Percentiles rank a stretch among this genome's conserved stretches.
Evolutionary conservation across 2,888 invertebrate genomes (phyloP).

Genomic region (Drosophila austrosaltans): DNA sequence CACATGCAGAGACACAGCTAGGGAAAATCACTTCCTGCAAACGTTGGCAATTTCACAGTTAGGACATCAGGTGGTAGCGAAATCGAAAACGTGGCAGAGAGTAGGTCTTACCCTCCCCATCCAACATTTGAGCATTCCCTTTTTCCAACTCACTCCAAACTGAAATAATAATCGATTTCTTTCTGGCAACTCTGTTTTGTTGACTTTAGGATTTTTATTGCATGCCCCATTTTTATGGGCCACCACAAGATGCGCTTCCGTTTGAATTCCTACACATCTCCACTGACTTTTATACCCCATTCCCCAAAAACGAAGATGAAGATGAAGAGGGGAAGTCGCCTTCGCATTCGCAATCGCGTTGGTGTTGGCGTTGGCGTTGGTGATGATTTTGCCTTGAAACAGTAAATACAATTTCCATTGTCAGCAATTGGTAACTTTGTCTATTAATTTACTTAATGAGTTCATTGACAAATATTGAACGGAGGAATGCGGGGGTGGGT

Average conservation of each 20-base stretch:
- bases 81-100: constrained; percentile 69
- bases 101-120: constrained; percentile 8
- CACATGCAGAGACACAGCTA: constrained; percentile 28
- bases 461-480: constrained; percentile 76
- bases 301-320: background rate
- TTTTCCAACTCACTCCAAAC: background rate
- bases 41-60: constrained; percentile 65
- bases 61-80: constrained; percentile 70
- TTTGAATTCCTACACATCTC: constrained; percentile 1
- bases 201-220: constrained; percentile 80
- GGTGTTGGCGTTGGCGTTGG: background rate
- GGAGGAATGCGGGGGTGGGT: constrained; percentile 1
- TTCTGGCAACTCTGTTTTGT: constrained; percentile 53
- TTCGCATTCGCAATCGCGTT: background rate
- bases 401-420: constrained; percentile 49
- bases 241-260: constrained; percentile 29
- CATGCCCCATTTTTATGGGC: constrained; percentile 67
- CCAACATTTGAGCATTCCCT: background rate
- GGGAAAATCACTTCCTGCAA: constrained; percentile 74
- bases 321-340: background rate
- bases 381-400: constrained; percentile 17
- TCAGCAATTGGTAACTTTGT: constrained; percentile 70
- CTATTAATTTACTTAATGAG: constrained; percentile 77
- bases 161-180: constrained; percentile 65
- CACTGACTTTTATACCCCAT: constrained; percentile 12